These are phyloP conservation scores for Tetranychus piercei DNA, from an alignment of 2,888 invertebrate species.

Conservation along the genomic window DNA sequence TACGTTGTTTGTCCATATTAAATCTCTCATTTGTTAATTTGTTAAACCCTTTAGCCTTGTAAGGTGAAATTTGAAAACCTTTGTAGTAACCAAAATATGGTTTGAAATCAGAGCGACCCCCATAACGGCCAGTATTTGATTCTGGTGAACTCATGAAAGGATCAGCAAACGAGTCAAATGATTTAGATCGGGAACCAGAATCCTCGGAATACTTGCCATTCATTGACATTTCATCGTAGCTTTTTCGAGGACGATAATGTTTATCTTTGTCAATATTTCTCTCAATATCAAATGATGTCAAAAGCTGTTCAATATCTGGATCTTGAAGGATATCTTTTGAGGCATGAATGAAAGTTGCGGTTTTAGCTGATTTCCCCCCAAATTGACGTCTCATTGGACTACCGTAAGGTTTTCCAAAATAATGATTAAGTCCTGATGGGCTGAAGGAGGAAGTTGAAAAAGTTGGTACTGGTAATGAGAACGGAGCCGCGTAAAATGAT, in stretches of 20 bases:
- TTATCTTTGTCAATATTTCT: neutral
- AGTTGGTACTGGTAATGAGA: neutral
- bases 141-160: neutral
- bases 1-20: too few species aligned
- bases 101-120: neutral
- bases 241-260: neutral
- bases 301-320: neutral
- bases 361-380: neutral
- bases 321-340: neutral
- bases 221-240: neutral
- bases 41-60: neutral
- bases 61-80: neutral
- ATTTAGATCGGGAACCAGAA: neutral
- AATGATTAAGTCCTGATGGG: neutral
- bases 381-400: neutral
- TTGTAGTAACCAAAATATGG: neutral
- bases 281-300: neutral
- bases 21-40: too few species aligned
- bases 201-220: neutral
- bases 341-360: neutral
- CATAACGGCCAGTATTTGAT: neutral
- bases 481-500: neutral
- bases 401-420: neutral
- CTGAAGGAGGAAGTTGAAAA: neutral
- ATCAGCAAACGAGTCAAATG: neutral